A percentile compares a stretch with the other conserved stretches of the same genome.
Conservation (phyloP, 2,797 vertebrate genomes). For the Chaetophractus vellerosus region DNA sequence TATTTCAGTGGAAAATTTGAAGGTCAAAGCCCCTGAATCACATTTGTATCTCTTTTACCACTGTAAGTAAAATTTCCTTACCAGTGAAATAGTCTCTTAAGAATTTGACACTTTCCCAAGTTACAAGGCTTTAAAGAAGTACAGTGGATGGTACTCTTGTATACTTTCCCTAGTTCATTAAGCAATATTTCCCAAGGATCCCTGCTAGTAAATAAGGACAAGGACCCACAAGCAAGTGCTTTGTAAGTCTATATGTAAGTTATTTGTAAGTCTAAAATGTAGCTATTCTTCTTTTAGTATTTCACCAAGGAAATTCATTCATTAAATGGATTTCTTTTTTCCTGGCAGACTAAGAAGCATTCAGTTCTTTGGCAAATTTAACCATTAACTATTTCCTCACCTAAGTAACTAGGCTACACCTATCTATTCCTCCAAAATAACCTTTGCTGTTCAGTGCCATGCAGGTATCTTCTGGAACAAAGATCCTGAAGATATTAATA, state of each 20-base stretch:
- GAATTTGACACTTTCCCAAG: neutral
- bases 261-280: neutral
- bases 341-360: neutral
- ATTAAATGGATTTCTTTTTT: neutral
- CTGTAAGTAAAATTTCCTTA: conserved; percentile 1
- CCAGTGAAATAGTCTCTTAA: neutral
- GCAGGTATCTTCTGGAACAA: neutral
- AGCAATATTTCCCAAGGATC: neutral
- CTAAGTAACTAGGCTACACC: neutral
- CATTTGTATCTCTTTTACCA: neutral
- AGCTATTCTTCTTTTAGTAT: neutral
- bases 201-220: neutral
- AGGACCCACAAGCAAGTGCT: neutral
- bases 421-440: neutral
- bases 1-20: neutral
- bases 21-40: neutral
- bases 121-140: neutral
- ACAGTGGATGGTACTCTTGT: rapidly evolving
- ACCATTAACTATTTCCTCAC: conserved; percentile 1
- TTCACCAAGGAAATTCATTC: neutral
- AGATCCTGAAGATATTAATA: neutral
- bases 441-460: neutral
- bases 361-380: conserved; percentile 24
- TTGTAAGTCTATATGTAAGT: too few species aligned
- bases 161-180: neutral